Base-by-base conservation (phyloP, 2,113 vertebrate genomes). In the Hassar affinis region DNA sequence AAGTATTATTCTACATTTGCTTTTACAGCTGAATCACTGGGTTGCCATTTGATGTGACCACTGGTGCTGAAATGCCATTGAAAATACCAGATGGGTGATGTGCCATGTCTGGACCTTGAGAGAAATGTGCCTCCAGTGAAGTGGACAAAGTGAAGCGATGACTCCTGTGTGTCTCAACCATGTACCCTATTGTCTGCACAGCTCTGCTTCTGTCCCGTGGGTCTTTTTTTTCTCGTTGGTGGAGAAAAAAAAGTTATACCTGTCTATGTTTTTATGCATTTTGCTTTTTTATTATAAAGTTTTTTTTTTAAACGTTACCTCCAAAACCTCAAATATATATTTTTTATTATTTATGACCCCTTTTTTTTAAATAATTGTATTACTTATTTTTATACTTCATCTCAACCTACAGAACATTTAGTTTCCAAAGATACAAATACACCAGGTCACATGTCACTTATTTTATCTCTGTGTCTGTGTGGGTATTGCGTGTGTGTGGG, bases 21-120 rank as follows among this genome's bases (percentile, higher is more conserved):
- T 90, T 81, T 91, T 90, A 14, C 90, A 95, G 94, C 92, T 94
- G 69, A 93, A 59, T 45, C 94, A 95, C 75, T 95, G 94, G 94
- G 85, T 94, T 89, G 90, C 93, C 87, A 95, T 95, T 85, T 94
- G 91, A 94, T 81, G 71, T 66, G 74, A 79, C 3, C 49, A 82
- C 18, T 54, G 38, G 22, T 20, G 66, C 72, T 79, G 25, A 27
- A 78, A 56, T 79, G 45, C 47, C 49, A 66, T 85, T 14, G 15
- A 22, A 62, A 78, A 84, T 38, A 51, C 45, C 27, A 52, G 59
- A 62, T 47, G 78, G 80, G 22, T 87, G 74, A 54, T 78, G 64
- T 74, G 88, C n/a, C 74, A 68, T 54, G n/a, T 81, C 72, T 80
- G 84, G n/a, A 71, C 57, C 49, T 15, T 45, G 56, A 35, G 30